Base-by-base conservation (phyloP, 2,888 invertebrate genomes). In the Hirtodrosophila duncani region DNA sequence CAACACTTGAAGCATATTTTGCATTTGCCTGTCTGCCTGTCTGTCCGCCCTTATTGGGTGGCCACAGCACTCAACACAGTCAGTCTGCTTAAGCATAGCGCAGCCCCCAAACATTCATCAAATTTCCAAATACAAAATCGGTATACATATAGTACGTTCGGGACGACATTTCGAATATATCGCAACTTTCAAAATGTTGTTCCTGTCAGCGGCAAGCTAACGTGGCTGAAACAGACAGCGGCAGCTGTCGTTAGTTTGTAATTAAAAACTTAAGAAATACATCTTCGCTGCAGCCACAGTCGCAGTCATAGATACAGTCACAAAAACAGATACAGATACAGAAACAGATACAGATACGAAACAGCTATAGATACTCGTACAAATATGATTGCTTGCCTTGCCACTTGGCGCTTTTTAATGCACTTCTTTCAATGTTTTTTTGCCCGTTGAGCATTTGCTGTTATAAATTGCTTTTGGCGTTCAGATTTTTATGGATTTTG, bases 201-300 rank as follows among this genome's bases (percentile, higher is more conserved):
- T 55, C 62, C 64, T 75, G 80, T 72, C 77, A 65, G 52, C 62
- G 46, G 11, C 11, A 10, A 23, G 18, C n/a, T 27, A 34, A 20
- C 16, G 39, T 57, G 31, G 37, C 46, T 33, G 37, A 62, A 59
- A 79, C 42, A 63, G 79, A 75, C 80, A 68, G 71, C 81, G 55
- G 81, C 77, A 79, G 80, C 78, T 80, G 82, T 77, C 74, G 66
- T 65, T 69, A 65, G 79, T 79, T 79, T 83, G 84, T 82, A 82
- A 84, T 84, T 82, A 83, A 79, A 84, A 81, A 68, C 68, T 57
- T 51, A 72, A 59, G 59, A 56, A 58, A 56, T 60, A 57, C 57
- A 49, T 37, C 59, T 58, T 29, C n/a, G n/a, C n/a, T n/a, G n/a
- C 13, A 53, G 38, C 11, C 37, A 55, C 18, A 62, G 46, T 46